Base-by-base conservation (phyloP, 1,140 invertebrate genomes). In the Saccostrea cuccullata region DNA sequence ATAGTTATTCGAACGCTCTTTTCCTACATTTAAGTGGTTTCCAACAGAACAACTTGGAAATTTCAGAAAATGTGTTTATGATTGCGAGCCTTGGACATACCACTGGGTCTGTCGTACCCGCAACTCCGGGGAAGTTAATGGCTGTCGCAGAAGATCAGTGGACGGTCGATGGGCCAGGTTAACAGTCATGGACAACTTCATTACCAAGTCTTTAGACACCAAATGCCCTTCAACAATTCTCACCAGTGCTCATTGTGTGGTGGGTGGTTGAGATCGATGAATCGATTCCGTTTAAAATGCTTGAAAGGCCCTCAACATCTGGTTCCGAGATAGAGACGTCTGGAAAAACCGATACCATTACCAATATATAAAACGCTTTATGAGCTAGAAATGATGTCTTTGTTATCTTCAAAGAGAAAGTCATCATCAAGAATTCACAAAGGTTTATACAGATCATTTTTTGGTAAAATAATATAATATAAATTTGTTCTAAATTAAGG, bases 161-260 rank as follows among this genome's bases (percentile, higher is more conserved):
- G n/a, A 64, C 70, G 70, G 23, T 77, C 70, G 70, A 77, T 77
- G 26, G 26, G 70, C 8, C 70, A 26, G 23, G 11, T 30, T 77
- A 77, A 77, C 70, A 77, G 23, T 77, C 70, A 26, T 77, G 70
- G 70, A 36, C 70, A 77, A 77, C 70, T 77, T 77, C 30, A 77
- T 77, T 77, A 77, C 23, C 30, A 77, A 30, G 23, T 77, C 70
- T 77, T 77, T 77, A 77, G 70, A 77, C 30, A 77, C 70, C 70
- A 77, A 77, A 73, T 73, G 67, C 67, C 67, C 67, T 73, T 73
- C 67, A 73, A 73, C 67, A 73, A 77, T 77, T 77, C 70, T 77
- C 70, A 30, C 70, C 30, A 77, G 70, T 77, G 30, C 70, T 77
- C 9, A 77, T 77, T 77, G 70, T 77, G 70, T 36, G 70, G 70